Evolutionary conservation across 2,888 invertebrate species (phyloP), one percentile per base, ranked within the genome.

Genomic region (Andrena trimmerana): DNA sequence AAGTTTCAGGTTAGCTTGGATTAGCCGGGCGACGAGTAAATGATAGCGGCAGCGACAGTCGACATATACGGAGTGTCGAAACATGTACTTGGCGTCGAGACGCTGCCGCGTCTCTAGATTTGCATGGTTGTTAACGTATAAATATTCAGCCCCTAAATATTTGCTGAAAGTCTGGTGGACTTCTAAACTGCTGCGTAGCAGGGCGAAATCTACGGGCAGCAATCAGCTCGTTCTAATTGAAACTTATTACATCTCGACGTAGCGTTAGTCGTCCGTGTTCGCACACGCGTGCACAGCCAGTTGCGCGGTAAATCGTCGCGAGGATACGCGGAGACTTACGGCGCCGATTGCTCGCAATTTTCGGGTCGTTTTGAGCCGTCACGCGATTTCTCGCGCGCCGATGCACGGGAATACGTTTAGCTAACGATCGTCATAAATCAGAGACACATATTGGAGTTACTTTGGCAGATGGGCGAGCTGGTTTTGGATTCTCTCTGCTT

Each of bases 211-310:
- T 8, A 20, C 77, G 82, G 24, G 68, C 71, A 62, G 13, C 65
- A 74, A 86, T 83, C 85, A 87, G 86, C 79, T 84, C 59, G 33
- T 62, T 83, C 81, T 91, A 90, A 91, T 90, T 88, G 89, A 74
- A 87, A 90, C 52, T 52, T n/a, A 52, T 52, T 20, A 8, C 52
- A 8, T 20, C 20, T 52, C 20, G 52, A 8, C 20, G 20, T 8
- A 8, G 52, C 52, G 52, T 24, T 10, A 10, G 10, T 10, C 57
- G 24, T 42, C 85, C n/a, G 20, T 57, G n/a, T 16, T 0, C 10
- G 16, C 36, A 13, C 59, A 59, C 24, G 42, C 42, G 57, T 10
- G 31, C n/a, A 6, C 7, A 6, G 24, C 8, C n/a, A 50, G 48
- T 50, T 50, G 52, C 33, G 52, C 20, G 36, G 27, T 48, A 66